Evolutionary conservation across 2,797 vertebrate species (phyloP).

Genomic region (Amniataba percoides): DNA sequence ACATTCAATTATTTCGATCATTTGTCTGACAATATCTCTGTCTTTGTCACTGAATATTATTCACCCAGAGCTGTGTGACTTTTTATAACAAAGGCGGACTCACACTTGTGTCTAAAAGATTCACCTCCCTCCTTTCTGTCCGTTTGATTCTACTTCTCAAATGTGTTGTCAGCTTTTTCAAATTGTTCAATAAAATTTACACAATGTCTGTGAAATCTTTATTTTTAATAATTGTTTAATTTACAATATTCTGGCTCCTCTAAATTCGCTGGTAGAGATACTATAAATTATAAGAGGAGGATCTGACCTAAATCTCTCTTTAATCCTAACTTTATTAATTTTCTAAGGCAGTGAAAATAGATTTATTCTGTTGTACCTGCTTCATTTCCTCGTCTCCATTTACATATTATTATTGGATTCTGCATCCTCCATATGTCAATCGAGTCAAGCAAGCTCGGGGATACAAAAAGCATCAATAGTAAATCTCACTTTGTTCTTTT

Average conservation of each 20-base stretch:
- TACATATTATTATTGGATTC: background rate
- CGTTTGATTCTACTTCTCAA: too few relatives aligned
- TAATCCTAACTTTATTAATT: background rate
- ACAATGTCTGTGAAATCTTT: too few relatives aligned
- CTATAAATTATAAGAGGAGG: background rate
- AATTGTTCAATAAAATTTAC: too few relatives aligned
- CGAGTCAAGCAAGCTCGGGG: too few relatives aligned
- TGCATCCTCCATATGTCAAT: background rate
- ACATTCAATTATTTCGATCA: too few relatives aligned
- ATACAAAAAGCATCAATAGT: background rate
- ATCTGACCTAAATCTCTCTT: background rate
- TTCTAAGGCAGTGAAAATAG: background rate
- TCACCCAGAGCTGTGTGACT: too few relatives aligned
- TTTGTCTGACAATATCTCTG: too few relatives aligned
- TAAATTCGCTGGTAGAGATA: background rate
- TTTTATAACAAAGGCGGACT: too few relatives aligned
- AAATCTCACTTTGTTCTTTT: background rate
- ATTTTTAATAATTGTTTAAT: background rate
- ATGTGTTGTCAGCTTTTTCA: too few relatives aligned
- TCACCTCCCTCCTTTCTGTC: too few relatives aligned
- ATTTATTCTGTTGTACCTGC: background rate
- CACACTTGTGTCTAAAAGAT: too few relatives aligned
- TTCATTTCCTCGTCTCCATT: background rate
- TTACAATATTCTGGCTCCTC: background rate
- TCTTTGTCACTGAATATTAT: too few relatives aligned